Evolutionary conservation across 2,113 vertebrate genomes (phyloP).

Genomic region (Tetrao urogallus): DNA sequence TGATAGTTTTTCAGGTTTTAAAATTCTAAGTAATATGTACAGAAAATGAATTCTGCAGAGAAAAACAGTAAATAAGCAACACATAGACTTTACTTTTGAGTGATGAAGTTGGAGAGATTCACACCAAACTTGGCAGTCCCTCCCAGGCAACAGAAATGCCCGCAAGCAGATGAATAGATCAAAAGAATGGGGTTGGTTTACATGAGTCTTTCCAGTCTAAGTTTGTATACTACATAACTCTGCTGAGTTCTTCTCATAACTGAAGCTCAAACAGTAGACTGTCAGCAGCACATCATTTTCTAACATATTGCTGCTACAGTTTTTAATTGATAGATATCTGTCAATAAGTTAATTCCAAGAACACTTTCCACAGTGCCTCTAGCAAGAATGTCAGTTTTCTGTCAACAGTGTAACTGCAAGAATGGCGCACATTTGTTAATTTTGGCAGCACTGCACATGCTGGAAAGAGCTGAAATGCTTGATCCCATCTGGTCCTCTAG

Average conservation of each 20-base stretch:
- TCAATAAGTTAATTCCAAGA: slow-evolving; percentile 7
- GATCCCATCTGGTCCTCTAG: neutral
- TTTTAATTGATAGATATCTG: neutral
- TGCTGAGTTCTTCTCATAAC: neutral
- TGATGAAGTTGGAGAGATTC: neutral
- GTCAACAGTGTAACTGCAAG: neutral
- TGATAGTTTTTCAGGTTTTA: neutral
- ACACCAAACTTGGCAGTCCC: neutral
- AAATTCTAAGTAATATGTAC: neutral
- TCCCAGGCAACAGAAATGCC: neutral
- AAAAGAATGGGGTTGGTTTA: neutral
- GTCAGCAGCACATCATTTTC: neutral
- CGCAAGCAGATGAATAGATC: neutral
- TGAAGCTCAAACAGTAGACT: neutral
- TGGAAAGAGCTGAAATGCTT: neutral
- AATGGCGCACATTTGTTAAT: neutral
- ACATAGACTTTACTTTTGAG: neutral
- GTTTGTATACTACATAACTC: neutral
- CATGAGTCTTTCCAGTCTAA: neutral
- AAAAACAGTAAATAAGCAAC: neutral
- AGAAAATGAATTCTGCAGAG: neutral
- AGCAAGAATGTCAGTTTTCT: slow-evolving; percentile 13
- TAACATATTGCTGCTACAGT: neutral
- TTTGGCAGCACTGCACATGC: neutral
- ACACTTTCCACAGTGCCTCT: neutral